These are phyloP conservation scores for Lota lota DNA, from an alignment of 2,113 vertebrate genomes.

Conservation along the genomic window DNA sequence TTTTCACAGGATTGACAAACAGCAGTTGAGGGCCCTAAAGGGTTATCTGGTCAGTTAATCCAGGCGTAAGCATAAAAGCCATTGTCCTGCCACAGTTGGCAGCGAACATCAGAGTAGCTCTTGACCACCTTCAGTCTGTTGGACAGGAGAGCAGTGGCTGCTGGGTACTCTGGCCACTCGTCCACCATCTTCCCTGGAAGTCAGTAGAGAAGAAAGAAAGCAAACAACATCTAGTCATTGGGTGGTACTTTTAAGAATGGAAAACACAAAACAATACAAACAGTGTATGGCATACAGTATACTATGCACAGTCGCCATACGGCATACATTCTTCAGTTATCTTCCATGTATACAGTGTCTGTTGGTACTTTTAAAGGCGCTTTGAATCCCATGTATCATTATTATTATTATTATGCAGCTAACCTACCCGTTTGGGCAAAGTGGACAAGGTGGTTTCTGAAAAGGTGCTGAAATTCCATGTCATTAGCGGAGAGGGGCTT, in stretches of 20 bases:
- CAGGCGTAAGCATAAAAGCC: conserved; percentile 69
- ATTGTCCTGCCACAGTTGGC: conserved; percentile 67
- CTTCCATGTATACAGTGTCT: no score
- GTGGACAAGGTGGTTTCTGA: conserved; percentile 61
- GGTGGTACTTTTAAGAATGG: no score
- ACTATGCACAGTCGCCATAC: no score
- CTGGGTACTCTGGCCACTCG: conserved; percentile 67
- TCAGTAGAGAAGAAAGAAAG: background rate
- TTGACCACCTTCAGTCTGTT: conserved; percentile 15
- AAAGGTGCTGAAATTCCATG: conserved; percentile 57
- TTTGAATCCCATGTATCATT: background rate
- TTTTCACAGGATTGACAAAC: no score
- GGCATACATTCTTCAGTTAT: no score
- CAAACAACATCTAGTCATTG: no score
- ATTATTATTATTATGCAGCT: no score
- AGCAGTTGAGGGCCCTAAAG: no score
- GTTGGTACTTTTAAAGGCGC: no score
- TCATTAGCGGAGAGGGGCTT: conserved; percentile 47
- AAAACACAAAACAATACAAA: no score
- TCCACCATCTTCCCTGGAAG: conserved; percentile 67
- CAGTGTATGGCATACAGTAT: no score
- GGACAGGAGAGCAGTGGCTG: conserved; percentile 62
- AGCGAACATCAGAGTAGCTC: conserved; percentile 39
- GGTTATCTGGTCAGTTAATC: conserved; percentile 58
- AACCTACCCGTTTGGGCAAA: conserved; percentile 71